Evolutionary conservation across 1,140 invertebrate species (phyloP), one percentile per base, ranked within the genome.

Genomic region (Eulimnadia texana): DNA sequence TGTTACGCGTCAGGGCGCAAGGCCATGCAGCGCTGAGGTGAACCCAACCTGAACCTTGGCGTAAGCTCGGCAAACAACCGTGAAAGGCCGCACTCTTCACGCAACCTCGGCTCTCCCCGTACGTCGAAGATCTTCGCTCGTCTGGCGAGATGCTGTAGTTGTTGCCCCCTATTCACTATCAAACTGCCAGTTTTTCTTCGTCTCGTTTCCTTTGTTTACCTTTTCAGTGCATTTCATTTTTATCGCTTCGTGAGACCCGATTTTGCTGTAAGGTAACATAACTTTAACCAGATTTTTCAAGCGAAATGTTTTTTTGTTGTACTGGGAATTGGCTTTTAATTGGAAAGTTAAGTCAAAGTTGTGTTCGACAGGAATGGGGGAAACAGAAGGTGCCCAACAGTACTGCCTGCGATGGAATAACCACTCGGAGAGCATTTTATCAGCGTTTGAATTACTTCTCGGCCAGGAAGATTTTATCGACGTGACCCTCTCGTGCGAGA

Each of bases 401-500:
- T 86, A 84, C 71, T 85, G 83, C 62, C 73, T 87, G 61, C 79
- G 81, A 64, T 87, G 84, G 84, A 86, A 86, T 67, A 84, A 86
- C 73, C 85, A 86, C 70, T 75, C 83, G 65, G 78, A 80, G 62
- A 84, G 85, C 68, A 80, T 87, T 66, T 82, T 82, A 58, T 82
- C 81, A 69, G 85, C 85, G 49, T 85, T 90, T 69, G 85, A 88
- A 70, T 80, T 82, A 54, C 75, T 90, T 63, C 75, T 86, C 50
- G 80, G 79, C 62, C 82, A 86, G 68, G 84, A 88, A 71, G 84
- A 88, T 71, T 81, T 91, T 60, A 85, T 88, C 52, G 88, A 91
- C 77, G 88, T 90, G 3, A 90, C 87, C 29, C 73, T 90, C 60
- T 87, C 85, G 70, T 89, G 86, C 68, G 87, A 90, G 69, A 88